These are phyloP conservation scores for Xylota sylvarum DNA, from an alignment of 2,888 invertebrate species.

Conservation along the genomic window DNA sequence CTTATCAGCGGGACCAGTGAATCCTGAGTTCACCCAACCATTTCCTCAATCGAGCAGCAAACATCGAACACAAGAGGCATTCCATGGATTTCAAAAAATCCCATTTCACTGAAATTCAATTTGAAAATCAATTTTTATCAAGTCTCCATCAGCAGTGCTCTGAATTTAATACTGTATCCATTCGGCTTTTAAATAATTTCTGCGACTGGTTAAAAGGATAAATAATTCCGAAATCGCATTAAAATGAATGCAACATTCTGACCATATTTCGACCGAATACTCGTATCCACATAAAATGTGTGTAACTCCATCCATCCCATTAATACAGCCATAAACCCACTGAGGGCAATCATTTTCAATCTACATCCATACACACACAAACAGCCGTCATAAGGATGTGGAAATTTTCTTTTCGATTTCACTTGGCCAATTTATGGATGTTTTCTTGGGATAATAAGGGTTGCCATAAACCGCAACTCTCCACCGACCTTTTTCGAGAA, in stretches of 20 bases:
- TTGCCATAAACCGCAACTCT: conserved; percentile 56
- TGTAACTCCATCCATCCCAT: conserved; percentile 15
- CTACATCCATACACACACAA: not conserved
- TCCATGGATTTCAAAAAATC: not conserved
- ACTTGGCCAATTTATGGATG: conserved; percentile 48
- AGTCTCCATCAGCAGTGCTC: not conserved
- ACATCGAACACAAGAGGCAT: not conserved
- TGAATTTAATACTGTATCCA: not conserved
- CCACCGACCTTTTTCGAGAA: conserved; percentile 26
- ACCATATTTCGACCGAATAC: not conserved
- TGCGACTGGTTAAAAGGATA: not conserved
- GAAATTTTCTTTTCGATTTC: conserved; percentile 54
- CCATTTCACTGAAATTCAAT: not conserved
- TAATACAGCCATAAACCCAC: conserved; percentile 22
- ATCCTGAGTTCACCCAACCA: not conserved
- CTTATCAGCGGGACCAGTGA: not conserved
- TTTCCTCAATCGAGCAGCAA: not conserved
- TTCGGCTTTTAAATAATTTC: not conserved
- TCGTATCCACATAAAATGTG: not conserved
- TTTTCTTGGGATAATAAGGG: conserved; percentile 54
- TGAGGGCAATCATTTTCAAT: conserved; percentile 56
- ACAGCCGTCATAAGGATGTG: conserved; percentile 35
- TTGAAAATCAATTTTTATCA: not conserved
- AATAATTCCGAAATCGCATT: conserved; percentile 9
- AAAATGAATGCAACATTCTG: conserved; percentile 18